Evolutionary conservation across 2,888 invertebrate species (phyloP).

Genomic region (Acanthacorydalis orientalis): DNA sequence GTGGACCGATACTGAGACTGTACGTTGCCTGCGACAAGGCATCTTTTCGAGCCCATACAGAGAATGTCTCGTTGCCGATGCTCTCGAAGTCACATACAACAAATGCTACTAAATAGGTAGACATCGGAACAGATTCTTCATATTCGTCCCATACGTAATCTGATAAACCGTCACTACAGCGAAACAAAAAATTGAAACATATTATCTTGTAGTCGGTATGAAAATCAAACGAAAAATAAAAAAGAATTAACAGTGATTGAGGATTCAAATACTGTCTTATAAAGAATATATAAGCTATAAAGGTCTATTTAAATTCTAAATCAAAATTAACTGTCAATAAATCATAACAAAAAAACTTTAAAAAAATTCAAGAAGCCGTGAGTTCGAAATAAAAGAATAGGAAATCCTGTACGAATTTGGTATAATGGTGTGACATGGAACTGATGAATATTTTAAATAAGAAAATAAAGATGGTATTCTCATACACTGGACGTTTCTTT

Average conservation of each 20-base stretch:
- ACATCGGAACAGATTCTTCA: slow-evolving; percentile 66
- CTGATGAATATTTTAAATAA: too few relatives aligned
- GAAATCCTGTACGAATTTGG: too few relatives aligned
- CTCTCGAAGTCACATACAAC: slow-evolving; percentile 60
- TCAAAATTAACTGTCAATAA: too few relatives aligned
- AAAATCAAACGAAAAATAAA: too few relatives aligned
- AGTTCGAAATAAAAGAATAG: too few relatives aligned
- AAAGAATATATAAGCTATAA: too few relatives aligned
- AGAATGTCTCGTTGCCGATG: slow-evolving; percentile 38
- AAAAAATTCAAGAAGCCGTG: too few relatives aligned
- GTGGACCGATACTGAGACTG: slow-evolving; percentile 59
- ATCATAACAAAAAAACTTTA: too few relatives aligned
- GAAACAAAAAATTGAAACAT: slow-evolving; percentile 2
- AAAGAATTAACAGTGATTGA: too few relatives aligned
- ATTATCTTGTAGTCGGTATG: neutral
- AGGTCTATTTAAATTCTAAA: too few relatives aligned
- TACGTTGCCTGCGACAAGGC: slow-evolving; percentile 56
- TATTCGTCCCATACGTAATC: slow-evolving; percentile 65
- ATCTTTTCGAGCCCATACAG: slow-evolving; percentile 53
- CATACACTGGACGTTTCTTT: slow-evolving; percentile 32
- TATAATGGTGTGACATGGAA: too few relatives aligned
- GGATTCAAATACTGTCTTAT: too few relatives aligned
- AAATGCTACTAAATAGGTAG: slow-evolving; percentile 77
- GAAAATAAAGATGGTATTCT: slow-evolving; percentile 10
- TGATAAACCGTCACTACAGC: slow-evolving; percentile 33